Evolutionary conservation across 2,888 invertebrate genomes (phyloP), one percentile per base, ranked within the genome.

Genomic region (Listrodromus nycthemerus): DNA sequence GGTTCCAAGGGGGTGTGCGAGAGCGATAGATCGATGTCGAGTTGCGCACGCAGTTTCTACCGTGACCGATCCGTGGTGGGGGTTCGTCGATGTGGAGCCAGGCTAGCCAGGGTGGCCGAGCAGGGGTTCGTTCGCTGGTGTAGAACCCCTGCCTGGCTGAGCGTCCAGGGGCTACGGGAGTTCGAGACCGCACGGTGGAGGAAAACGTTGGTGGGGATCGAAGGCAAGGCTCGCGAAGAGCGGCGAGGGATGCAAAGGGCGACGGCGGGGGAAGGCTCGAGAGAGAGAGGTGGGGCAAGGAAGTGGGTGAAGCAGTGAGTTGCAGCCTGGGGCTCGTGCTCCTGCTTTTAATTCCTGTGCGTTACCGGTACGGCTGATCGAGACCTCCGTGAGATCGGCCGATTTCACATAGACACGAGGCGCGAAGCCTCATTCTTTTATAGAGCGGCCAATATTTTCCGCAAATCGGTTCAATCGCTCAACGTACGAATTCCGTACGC

Each of bases 31-130:
- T 90, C 90, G 90, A 90, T 90, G 90, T 88, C 86, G 88, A 85
- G 90, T 84, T 90, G 90, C 90, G 90, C 90, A 90, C 90, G 90
- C 90, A 90, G 89, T 87, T 83, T 84, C 85, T 89, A 87, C 88
- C 87, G 86, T 83, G 87, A 83, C 82, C 82, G 86, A 85, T 86
- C 83, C 86, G 86, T 86, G 84, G 84, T 85, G 85, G 85, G 85
- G 84, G 88, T 80, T 82, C n/a, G 88, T 86, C 86, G 85, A 86
- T 85, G 79, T 73, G 82, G 84, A 78, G 86, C 63, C 73, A 67
- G 86, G 87, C 86, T 84, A 86, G 87, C 73, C 27, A 13, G 77
- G 74, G 73, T 76, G 37, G 65, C 78, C 37, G 41, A 78, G 78
- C 83, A 85, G 86, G 86, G 78, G 85, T 85, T 77, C 52, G 69